Conservation (phyloP, 2,888 invertebrate species). For the Drosophila nigritarsus region DNA sequence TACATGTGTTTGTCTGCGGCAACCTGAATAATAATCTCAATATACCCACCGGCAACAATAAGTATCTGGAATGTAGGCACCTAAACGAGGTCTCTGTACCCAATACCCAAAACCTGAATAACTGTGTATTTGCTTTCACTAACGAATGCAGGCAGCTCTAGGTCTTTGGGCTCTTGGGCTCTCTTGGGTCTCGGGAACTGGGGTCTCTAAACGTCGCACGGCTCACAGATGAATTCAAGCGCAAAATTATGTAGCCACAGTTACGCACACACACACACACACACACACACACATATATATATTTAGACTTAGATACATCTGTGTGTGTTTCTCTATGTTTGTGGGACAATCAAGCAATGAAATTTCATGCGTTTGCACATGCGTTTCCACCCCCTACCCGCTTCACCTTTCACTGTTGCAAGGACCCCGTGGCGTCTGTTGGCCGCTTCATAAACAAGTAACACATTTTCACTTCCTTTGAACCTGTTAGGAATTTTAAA, state of each 20-base stretch:
- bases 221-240: constrained; percentile 77
- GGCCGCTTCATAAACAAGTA: constrained; percentile 75
- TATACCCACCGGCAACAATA: constrained; percentile 30
- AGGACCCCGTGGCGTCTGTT: constrained; percentile 44
- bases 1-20: not conserved
- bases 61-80: constrained; percentile 41
- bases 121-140: constrained; percentile 73
- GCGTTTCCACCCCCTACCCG: constrained; percentile 51
- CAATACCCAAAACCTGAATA: constrained; percentile 35
- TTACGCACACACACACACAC: constrained; percentile 40
- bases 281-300: constrained; percentile 5
- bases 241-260: constrained; percentile 80
- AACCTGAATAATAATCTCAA: not conserved
- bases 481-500: constrained; percentile 80
- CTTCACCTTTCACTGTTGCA: constrained; percentile 17
- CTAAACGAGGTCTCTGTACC: constrained; percentile 38
- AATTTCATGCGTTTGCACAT: constrained; percentile 81
- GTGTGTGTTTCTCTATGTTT: constrained; percentile 54
- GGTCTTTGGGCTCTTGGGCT: constrained; percentile 53
- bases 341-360: constrained; percentile 81
- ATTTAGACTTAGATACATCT: constrained; percentile 25
- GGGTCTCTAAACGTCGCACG: constrained; percentile 70
- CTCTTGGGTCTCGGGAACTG: constrained; percentile 46
- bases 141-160: constrained; percentile 73
- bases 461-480: constrained; percentile 81